Evolutionary conservation across 2,888 invertebrate species (phyloP).

Genomic region (Dorcus parallelipipedus): DNA sequence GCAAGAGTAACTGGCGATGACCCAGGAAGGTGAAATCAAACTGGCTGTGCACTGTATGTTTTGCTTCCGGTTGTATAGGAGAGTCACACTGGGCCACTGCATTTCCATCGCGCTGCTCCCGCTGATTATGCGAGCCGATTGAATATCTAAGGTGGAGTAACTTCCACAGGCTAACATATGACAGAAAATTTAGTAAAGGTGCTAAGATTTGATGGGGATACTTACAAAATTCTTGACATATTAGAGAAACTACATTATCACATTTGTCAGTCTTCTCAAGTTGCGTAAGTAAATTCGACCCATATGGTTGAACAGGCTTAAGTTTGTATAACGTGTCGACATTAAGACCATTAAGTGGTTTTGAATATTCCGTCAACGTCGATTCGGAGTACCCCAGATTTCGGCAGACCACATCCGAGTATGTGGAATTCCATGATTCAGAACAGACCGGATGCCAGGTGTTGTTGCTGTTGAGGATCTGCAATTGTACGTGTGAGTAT

Average conservation of each 20-base stretch:
- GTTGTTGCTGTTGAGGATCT: conserved; percentile 33
- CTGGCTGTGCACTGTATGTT: conserved; percentile 52
- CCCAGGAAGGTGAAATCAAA: conserved; percentile 52
- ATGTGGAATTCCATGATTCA: conserved; percentile 53
- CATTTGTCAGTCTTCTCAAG: conserved; percentile 48
- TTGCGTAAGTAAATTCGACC: conserved; percentile 45
- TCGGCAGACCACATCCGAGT: conserved; percentile 55
- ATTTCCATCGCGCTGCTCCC: conserved; percentile 51
- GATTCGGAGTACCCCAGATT: conserved; percentile 54
- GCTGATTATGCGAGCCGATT: conserved; percentile 51
- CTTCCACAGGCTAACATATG: conserved; percentile 46
- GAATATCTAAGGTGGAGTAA: conserved; percentile 37
- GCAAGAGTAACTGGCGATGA: conserved; percentile 52
- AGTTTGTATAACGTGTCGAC: conserved; percentile 33
- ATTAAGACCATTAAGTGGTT: conserved; percentile 24
- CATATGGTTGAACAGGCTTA: conserved; percentile 30
- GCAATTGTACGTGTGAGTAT: neutral
- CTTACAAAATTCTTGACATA: conserved; percentile 57
- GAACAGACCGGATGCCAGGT: conserved; percentile 52
- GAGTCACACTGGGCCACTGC: conserved; percentile 58
- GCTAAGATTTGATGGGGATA: conserved; percentile 5
- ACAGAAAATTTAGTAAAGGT: neutral
- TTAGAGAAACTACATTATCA: conserved; percentile 51
- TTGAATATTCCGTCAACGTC: conserved; percentile 38
- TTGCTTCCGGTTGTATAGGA: conserved; percentile 49